These are phyloP conservation scores for Musca vetustissima DNA, from an alignment of 1,140 invertebrate genomes.

Conservation along the genomic window DNA sequence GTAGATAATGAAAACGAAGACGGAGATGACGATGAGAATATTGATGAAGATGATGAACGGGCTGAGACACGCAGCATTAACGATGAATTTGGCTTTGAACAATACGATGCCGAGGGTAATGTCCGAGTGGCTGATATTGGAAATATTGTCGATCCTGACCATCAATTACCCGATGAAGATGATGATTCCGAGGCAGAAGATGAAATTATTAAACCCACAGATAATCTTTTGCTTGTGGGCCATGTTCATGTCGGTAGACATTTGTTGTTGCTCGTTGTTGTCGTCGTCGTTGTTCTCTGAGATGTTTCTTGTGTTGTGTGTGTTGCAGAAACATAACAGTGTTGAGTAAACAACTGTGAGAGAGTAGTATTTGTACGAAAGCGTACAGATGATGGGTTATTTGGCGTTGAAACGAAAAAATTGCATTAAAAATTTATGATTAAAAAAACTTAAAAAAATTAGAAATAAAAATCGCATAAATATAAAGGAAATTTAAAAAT, in stretches of 20 bases:
- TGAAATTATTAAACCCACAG: conserved; percentile 83
- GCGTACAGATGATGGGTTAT: no score
- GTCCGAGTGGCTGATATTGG: conserved; percentile 42
- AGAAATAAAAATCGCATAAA: no score
- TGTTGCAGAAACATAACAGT: no score
- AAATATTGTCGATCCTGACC: conserved; percentile 45
- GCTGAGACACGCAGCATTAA: conserved; percentile 54
- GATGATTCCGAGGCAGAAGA: conserved; percentile 88
- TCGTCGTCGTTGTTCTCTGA: no score
- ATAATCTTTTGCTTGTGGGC: conserved; percentile 88
- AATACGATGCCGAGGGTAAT: conserved; percentile 69
- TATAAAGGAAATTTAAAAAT: no score
- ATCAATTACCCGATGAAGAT: conserved; percentile 49
- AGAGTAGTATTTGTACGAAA: no score
- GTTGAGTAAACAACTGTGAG: no score
- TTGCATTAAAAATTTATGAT: no score
- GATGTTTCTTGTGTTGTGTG: no score
- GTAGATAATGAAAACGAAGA: conserved; percentile 55
- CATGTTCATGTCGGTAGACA: conserved; percentile 79
- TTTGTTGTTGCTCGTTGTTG: no score
- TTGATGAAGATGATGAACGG: conserved; percentile 38
- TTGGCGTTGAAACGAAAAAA: no score
- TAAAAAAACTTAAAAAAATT: no score
- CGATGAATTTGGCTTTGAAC: conserved; percentile 74
- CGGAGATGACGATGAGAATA: conserved; percentile 46